Evolutionary conservation across 2,797 vertebrate species (phyloP), one percentile per base, ranked within the genome.

Genomic region (Danionella dracula): DNA sequence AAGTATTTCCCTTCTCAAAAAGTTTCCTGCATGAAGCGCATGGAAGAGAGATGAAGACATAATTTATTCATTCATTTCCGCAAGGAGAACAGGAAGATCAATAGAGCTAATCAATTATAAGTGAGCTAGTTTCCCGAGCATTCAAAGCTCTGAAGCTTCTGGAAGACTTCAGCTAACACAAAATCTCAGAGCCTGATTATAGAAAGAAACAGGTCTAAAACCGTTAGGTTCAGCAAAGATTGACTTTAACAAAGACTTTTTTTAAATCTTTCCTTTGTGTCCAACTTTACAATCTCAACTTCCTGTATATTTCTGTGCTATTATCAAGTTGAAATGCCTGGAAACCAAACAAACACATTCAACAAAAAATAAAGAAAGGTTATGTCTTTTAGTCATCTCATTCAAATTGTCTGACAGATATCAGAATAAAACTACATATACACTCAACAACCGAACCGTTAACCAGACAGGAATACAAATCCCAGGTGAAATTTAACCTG

Each of bases 81-180:
- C 58, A 27, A 4, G 12, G 55, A n/a, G 38, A 34, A 72, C 61
- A 46, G 61, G 17, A 72, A 58, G 66, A 72, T 77, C 53, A 68
- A 74, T 77, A 58, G 29, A 53, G 15, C 32, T 74, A 69, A 77
- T 77, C 68, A 74, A 77, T 74, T 63, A 66, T 66, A 70, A 74
- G 60, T 66, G 65, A 66, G 40, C 45, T 64, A 17, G 5, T 54
- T 12, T 44, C 21, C 48, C 66, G 66, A 19, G 34, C 40, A 11
- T 37, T 70, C 20, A 8, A 20, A 54, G 57, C 40, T 35, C 9
- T 37, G 2, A 20, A 7, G 35, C 41, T 20, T 37, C 54, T 31
- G 21, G 55, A 67, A 53, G 62, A 19, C 65, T 71, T 60, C 12
- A 57, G 37, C 23, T 65, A 16, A 69, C 31, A 57, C 37, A 32